phyloP scores from a whole-genome alignment of 2,888 invertebrate species.

The Xestia xanthographa region DNA sequence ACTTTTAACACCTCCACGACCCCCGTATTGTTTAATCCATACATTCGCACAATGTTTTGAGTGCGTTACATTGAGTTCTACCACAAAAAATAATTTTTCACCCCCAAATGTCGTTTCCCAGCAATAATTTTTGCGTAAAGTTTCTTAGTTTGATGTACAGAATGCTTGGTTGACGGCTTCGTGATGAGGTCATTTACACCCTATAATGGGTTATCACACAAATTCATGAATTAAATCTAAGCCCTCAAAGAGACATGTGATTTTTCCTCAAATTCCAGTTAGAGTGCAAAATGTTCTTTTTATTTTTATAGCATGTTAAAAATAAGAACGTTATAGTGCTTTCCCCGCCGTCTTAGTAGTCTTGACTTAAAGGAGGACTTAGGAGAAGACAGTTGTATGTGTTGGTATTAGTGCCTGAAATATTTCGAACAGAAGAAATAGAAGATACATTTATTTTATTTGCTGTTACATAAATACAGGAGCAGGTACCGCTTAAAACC shows the following conservation, averaged over 20 bases:
- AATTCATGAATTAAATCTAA: neutral
- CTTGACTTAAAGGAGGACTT: too few relatives aligned
- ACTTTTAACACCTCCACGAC: too few relatives aligned
- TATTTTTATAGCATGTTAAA: conserved; percentile 21
- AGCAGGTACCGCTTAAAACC: neutral
- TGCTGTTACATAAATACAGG: conserved; percentile 3
- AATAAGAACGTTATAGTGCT: conserved; percentile 29
- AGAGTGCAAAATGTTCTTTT: conserved; percentile 19
- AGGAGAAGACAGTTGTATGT: conserved; percentile 19
- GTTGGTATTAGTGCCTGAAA: conserved; percentile 4
- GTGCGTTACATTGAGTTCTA: too few relatives aligned
- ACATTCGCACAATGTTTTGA: too few relatives aligned
- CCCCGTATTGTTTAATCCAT: too few relatives aligned
- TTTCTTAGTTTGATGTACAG: too few relatives aligned
- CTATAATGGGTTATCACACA: too few relatives aligned
- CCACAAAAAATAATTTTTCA: too few relatives aligned
- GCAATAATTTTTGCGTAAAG: too few relatives aligned
- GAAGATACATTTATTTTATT: neutral
- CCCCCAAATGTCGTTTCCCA: too few relatives aligned
- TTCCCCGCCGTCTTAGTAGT: conserved; percentile 36
- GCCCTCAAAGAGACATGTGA: neutral
- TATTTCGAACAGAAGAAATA: neutral
- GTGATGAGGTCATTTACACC: too few relatives aligned
- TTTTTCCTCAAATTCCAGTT: conserved; percentile 20
- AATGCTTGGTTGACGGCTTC: too few relatives aligned